Evolutionary conservation across 2,888 invertebrate genomes (phyloP).

Genomic region (Ophioninae sp.): DNA sequence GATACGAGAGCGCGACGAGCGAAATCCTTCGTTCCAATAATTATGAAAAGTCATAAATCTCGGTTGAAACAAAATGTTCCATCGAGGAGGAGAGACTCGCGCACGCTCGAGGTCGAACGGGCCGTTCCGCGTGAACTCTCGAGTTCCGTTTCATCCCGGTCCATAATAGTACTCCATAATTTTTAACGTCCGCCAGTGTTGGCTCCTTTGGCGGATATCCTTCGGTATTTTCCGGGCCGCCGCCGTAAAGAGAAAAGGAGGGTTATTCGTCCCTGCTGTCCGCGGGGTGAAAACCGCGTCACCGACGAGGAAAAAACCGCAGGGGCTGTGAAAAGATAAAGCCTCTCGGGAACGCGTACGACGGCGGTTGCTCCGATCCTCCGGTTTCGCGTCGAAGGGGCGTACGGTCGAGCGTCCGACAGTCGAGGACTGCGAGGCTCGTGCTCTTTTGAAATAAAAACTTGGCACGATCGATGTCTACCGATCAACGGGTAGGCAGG

Average conservation of each 20-base stretch:
- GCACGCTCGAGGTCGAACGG: background rate
- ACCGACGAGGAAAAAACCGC: slow-evolving; percentile 18
- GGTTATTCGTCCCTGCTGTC: background rate
- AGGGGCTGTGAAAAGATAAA: slow-evolving; percentile 45
- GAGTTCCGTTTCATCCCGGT: background rate
- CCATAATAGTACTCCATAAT: background rate
- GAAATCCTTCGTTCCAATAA: slow-evolving; percentile 24
- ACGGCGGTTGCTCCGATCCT: background rate
- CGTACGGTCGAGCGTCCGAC: background rate
- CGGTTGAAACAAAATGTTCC: slow-evolving; percentile 22
- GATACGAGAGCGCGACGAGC: slow-evolving; percentile 30
- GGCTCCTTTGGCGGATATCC: slow-evolving; percentile 19
- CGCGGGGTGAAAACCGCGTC: background rate
- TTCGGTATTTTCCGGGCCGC: slow-evolving; percentile 40
- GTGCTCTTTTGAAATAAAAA: background rate
- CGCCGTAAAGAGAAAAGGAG: slow-evolving; percentile 27
- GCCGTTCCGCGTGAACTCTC: background rate
- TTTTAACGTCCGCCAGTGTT: slow-evolving; percentile 5
- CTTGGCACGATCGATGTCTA: background rate
- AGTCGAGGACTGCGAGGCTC: background rate
- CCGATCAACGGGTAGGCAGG: background rate
- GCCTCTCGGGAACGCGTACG: slow-evolving; percentile 37
- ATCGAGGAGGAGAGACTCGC: background rate
- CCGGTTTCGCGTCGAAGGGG: slow-evolving; percentile 7
- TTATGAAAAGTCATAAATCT: slow-evolving; percentile 34